phyloP scores from a whole-genome alignment of 1,140 invertebrate species.

The Zeugodacus cucurbitae region DNA sequence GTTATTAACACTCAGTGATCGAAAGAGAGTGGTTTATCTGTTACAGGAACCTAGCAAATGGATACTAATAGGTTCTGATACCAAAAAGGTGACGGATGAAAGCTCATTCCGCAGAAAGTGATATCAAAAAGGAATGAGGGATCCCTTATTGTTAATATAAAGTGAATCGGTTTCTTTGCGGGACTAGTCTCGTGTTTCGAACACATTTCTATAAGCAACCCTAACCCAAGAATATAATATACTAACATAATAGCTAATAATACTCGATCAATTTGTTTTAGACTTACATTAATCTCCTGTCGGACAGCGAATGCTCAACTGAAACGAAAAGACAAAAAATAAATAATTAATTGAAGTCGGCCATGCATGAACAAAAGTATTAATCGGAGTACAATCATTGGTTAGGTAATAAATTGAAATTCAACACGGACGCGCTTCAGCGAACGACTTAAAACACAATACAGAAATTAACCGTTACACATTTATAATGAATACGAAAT shows the following conservation, averaged over 20 bases:
- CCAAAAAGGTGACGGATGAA: too few species aligned
- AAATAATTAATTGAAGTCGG: background rate
- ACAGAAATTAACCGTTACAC: background rate
- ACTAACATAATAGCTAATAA: background rate
- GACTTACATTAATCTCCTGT: background rate
- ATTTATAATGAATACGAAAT: background rate
- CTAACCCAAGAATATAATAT: background rate
- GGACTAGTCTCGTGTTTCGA: too few species aligned
- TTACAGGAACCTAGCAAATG: too few species aligned
- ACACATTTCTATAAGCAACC: too few species aligned
- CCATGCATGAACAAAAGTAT: background rate
- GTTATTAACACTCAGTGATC: too few species aligned
- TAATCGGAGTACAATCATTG: background rate
- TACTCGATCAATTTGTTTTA: background rate
- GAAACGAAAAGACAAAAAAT: background rate
- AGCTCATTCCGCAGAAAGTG: too few species aligned
- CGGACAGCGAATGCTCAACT: background rate
- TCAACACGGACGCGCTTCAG: background rate
- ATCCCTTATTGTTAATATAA: too few species aligned
- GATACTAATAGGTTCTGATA: too few species aligned
- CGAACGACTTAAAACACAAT: background rate
- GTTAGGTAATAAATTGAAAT: background rate
- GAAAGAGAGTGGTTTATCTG: too few species aligned
- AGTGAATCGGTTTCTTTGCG: too few species aligned
- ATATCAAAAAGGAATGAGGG: too few species aligned